Base-by-base conservation (phyloP, 1,140 invertebrate genomes). In the Brachionus rubens region DNA sequence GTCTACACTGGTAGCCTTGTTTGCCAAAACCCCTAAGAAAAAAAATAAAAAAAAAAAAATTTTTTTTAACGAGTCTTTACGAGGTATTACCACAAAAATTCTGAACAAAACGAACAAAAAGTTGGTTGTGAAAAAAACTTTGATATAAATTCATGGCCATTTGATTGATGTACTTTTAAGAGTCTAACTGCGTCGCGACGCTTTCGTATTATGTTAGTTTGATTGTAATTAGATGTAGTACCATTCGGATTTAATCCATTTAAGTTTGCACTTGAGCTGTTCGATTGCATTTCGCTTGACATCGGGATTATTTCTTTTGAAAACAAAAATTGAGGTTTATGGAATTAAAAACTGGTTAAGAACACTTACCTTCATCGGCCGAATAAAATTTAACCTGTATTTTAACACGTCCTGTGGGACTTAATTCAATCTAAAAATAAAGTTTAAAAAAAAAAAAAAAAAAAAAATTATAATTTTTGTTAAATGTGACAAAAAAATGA, bases 1-100 rank as follows among this genome's bases (percentile, higher is more conserved):
- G 80, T 83, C 96, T 91, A 86, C 95, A 98, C 87, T 98, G 94
- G 86, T 94, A 97, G 85, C 95, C 95, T 87, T 98, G 95, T 87
- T 97, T 97, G 76, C 93, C 87, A 24, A 87, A 79, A 3, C 86
- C 86, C 86, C 86, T 86, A 79, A 0, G 9, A 43, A 65, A 24
- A 0, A 65, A 65, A 65, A 62, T 14, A 36, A 67, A 41, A 16
- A 62, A 24, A 16, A 12, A 33, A 40, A 62, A 54, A 2, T 2
- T 5, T 26, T 62, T 40, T 86, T 94, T 95, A 14, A 98, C 88
- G 65, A 93, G 95, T 85, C 98, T 9, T n/a, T 19, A 36, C n/a
- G 30, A 33, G 19, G 6, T 40, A 0, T 19, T 78, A 87, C 86
- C 86, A 87, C 78, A 87, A 80, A 78, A 87, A 87, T 40, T 87